phyloP scores from a whole-genome alignment of 2,888 invertebrate species.

The Phengaris arion region DNA sequence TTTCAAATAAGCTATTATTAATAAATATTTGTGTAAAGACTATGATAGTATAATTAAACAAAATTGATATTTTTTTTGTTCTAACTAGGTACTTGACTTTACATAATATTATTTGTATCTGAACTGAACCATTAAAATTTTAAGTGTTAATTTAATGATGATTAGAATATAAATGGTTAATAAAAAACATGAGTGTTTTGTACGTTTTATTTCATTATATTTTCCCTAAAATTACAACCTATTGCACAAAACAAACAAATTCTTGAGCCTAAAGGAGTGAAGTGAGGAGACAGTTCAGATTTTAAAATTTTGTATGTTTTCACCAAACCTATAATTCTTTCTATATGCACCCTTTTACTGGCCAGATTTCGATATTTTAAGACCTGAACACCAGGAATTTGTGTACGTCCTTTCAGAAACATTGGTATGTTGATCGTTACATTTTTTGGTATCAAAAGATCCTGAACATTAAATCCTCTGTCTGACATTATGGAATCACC shows the following conservation, averaged over 20 bases:
- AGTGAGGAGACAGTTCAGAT: slow-evolving; percentile 32
- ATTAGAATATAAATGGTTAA: too few species aligned
- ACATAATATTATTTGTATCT: too few species aligned
- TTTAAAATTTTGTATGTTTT: slow-evolving; percentile 37
- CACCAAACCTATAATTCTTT: slow-evolving; percentile 35
- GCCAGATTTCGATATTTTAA: slow-evolving; percentile 31
- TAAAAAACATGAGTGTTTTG: too few species aligned
- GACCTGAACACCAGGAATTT: slow-evolving; percentile 9
- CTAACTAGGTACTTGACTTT: too few species aligned
- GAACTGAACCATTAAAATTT: too few species aligned
- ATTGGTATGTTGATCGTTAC: slow-evolving; percentile 4
- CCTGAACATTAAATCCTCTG: too few species aligned
- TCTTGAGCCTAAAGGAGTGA: slow-evolving; percentile 34
- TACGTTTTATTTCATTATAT: too few species aligned
- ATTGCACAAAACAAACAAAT: slow-evolving; percentile 39
- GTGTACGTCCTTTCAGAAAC: slow-evolving; percentile 13
- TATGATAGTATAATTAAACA: not conserved
- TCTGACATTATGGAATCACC: too few species aligned
- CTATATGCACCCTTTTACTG: slow-evolving; percentile 36
- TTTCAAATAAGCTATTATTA: not conserved
- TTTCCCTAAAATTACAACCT: slow-evolving; percentile 38
- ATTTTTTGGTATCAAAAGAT: too few species aligned
- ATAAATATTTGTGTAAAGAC: slow-evolving; percentile 12
- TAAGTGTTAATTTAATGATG: too few species aligned
- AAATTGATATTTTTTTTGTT: not conserved